Base-by-base conservation (phyloP, 1,140 invertebrate genomes). In the Bombus balteatus region DNA sequence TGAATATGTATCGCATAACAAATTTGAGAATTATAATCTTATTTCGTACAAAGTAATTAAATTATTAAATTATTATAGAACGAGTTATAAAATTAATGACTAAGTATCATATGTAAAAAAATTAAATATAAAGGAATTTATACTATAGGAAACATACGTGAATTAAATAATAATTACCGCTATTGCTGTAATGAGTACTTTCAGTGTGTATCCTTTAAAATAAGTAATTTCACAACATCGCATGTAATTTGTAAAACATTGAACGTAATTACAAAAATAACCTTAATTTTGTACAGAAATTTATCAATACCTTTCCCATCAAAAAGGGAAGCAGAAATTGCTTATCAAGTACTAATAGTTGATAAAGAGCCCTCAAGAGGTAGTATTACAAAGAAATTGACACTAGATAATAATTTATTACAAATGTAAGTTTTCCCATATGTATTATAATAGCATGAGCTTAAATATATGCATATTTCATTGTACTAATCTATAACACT, bases 311-410 rank as follows among this genome's bases (percentile, higher is more conserved):
- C 97, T 57, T 98, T 98, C 94, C 94, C 96, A 66, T 96, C 95
- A 57, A 87, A 92, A 22, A 92, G 96, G 89, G 95, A 97, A 91
- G 98, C 98, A 22, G 95, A 97, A 93, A 97, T 98, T 89, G 97
- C 96, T 32, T 97, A 96, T 93, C 96, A 97, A 90, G 97, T 97
- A 13, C 92, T 98, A 15, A 95, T 95, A 93, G 97, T 98, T 18
- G 98, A 98, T 93, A 88, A 95, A 66, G 98, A 98, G 94, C 98
- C 98, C 8, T 96, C 96, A 90, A 94, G 97, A 90, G 97, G 97
- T 91, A 95, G 96, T 88, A 96, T 97, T 5, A 95, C 91, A n/a
- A 98, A 97, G 93, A 92, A 93, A n/a, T 93, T 98, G 28, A 89
- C 85, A n/a, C 77, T 97, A 5, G 93, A 97, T 28, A 95, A 95